Conservation (phyloP, 2,113 vertebrate species). For the Triplophysa rosa region DNA sequence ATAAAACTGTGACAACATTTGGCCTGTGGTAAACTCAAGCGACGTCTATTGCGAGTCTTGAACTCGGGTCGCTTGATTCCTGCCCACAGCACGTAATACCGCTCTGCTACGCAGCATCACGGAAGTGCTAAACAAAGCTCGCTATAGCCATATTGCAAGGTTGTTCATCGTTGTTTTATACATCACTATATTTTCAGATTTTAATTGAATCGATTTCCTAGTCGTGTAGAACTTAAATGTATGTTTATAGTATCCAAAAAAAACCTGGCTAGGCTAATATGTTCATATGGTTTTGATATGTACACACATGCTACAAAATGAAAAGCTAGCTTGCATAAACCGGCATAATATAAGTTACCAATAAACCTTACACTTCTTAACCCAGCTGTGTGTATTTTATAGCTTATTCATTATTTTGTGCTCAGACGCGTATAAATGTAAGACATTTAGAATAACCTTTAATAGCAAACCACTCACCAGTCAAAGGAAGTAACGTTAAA, state of each 20-base stretch:
- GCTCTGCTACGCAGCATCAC: not conserved
- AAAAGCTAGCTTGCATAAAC: slow-evolving; percentile 6
- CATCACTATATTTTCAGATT: not conserved
- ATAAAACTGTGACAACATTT: not conserved
- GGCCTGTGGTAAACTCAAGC: rapidly evolving
- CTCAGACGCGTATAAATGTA: not conserved
- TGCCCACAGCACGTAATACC: rapidly evolving
- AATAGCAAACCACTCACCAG: slow-evolving; percentile 49
- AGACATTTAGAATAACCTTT: not conserved
- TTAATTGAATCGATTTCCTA: not conserved
- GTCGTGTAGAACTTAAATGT: not conserved
- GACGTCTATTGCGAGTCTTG: not conserved
- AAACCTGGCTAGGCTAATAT: not conserved
- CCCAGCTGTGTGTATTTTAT: not conserved
- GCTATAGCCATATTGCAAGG: not conserved
- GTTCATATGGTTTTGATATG: not conserved
- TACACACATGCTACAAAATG: not conserved
- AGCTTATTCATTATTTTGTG: not conserved
- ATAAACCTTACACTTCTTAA: not conserved
- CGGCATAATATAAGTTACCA: not conserved
- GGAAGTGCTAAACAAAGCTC: not conserved
- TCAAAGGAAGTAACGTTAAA: slow-evolving; percentile 27
- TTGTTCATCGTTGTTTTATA: not conserved
- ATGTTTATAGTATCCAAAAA: not conserved
- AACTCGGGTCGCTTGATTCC: not conserved